Evolutionary conservation across 2,797 vertebrate genomes (phyloP), one percentile per base, ranked within the genome.

Genomic region (Lithobates sylvaticus): DNA sequence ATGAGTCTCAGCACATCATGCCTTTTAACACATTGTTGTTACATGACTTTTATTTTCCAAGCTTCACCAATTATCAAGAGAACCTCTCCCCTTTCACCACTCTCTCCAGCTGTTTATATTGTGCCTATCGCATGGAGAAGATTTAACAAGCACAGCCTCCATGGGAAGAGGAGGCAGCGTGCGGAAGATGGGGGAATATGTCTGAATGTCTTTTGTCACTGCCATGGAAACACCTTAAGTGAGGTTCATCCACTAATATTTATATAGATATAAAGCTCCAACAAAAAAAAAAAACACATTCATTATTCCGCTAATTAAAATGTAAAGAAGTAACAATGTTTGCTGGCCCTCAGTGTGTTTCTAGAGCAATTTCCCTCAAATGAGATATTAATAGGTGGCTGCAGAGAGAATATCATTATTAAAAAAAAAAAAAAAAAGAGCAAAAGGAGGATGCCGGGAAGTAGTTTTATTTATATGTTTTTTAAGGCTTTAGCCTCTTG

Each of bases 181-280:
- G 10, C n/a, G 5, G 32, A 29, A 70, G 54, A 64, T 13, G 10
- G 16, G 47, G 13, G 50, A 54, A 80, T 47, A 29, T 27, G 42
- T 42, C 29, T 21, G 50, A 39, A 50, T 36, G 44, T 39, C 27
- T 54, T 54, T 58, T 34, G 21, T 72, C 71, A 83, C 15, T 83
- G 70, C 81, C 71, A 83, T 83, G 71, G 81, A 74, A 74, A 83
- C 81, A 44, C 69, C 13, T 81, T 36, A 71, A 81, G 42, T 36
- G 67, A 26, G 29, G 44, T 27, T 77, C 76, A 39, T 77, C n/a
- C 36, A 78, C 76, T 69, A 80, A 70, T 64, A 64, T 75, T 74
- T 75, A 67, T 83, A 42, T 75, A 47, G 27, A 23, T 34, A 29
- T 47, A 23, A 36, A 29, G 34, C 75, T 54, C 5, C 1, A 7